Base-by-base conservation (phyloP, 37 sponge, comb jelly and placozoan species). In the Halichondria panicea region DNA sequence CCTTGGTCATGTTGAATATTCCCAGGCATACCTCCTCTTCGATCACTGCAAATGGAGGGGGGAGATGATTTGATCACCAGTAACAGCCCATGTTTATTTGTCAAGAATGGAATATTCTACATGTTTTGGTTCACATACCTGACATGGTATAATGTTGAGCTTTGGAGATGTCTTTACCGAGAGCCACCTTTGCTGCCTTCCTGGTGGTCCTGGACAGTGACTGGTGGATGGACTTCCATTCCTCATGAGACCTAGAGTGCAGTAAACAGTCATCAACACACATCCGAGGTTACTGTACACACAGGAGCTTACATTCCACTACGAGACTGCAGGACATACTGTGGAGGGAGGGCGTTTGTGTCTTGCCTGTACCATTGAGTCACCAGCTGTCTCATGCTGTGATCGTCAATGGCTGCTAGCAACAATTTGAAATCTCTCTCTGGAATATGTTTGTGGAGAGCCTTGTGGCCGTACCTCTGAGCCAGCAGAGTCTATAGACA, bases 21-120 rank as follows among this genome's bases (percentile, higher is more conserved):
- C 94, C 94, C 2, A 12, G 36, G 22, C 44, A 75, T 1, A 93
- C 62, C 62, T 93, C 94, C 56, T 82, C 78, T 40, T 93, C 91
- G 35, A 68, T 25, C 0, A 62, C 85, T 91, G 44, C 32, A 31
- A 44, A 11, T 18, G 52, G 11, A 18, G 11, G 52, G 11, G 52
- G 52, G 15, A 48, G 52, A 48, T 11, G 52, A 18, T n/a, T n/a
- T n/a, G n/a, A n/a, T n/a, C n/a, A n/a, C n/a, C n/a, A n/a, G n/a
- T n/a, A n/a, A n/a, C n/a, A n/a, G n/a, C n/a, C n/a, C n/a, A n/a
- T n/a, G n/a, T n/a, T n/a, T n/a, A n/a, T n/a, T n/a, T n/a, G n/a
- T n/a, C n/a, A n/a, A 30, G 58, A 8, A 56, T 5, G 8, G 58
- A 30, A 56, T n/a, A n/a, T n/a, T n/a, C n/a, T n/a, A n/a, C n/a